Conservation (phyloP, 2,797 vertebrate genomes). For the Yasuhikotakia modesta region DNA sequence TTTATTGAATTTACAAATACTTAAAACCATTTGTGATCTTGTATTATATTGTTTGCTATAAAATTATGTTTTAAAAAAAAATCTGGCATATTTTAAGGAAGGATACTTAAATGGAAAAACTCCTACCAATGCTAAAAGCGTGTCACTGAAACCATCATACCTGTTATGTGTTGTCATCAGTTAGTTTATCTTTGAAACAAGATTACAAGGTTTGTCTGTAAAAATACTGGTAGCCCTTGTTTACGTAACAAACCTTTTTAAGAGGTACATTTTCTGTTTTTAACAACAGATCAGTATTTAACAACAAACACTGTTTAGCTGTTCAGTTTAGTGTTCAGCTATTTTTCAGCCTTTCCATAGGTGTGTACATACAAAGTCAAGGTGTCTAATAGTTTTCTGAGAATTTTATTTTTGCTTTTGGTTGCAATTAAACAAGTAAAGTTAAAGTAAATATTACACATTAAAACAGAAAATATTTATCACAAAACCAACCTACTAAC, state of each 20-base stretch:
- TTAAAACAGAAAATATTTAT: conserved; percentile 24
- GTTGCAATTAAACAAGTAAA: no score
- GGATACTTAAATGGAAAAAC: conserved; percentile 5
- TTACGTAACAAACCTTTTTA: conserved; percentile 72
- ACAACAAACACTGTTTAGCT: conserved; percentile 72
- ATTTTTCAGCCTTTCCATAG: conserved; percentile 57
- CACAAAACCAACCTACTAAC: conserved; percentile 17
- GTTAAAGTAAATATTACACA: no score
- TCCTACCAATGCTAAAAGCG: not conserved
- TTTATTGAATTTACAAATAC: no score
- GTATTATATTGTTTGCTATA: not conserved
- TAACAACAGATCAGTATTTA: conserved; percentile 74
- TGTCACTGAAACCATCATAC: not conserved
- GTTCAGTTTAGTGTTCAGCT: conserved; percentile 62
- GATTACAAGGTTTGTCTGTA: conserved; percentile 64
- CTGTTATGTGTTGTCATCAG: conserved; percentile 51
- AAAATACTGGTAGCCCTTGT: conserved; percentile 64
- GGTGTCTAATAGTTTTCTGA: conserved; percentile 62
- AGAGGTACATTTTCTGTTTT: conserved; percentile 69
- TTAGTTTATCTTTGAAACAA: conserved; percentile 64
- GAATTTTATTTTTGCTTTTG: conserved; percentile 55
- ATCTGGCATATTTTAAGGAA: not conserved
- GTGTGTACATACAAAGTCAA: conserved; percentile 71
- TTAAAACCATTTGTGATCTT: no score
- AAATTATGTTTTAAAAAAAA: not conserved